phyloP scores from a whole-genome alignment of 1,140 invertebrate genomes.

The Oedothorax gibbosus region DNA sequence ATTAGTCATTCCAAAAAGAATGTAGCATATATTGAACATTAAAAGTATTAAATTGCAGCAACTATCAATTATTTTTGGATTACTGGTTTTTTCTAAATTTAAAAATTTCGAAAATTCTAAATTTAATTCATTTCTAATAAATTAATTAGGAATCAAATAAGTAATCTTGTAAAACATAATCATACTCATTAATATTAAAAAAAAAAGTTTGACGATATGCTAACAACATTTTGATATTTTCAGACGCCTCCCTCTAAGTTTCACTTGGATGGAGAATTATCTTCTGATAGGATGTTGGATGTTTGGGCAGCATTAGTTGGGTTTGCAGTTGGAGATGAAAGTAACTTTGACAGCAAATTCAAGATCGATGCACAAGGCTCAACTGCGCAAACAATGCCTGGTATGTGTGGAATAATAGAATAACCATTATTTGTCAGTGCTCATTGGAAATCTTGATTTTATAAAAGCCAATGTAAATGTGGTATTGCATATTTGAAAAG shows the following conservation, averaged over 20 bases:
- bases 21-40: too few relatives aligned
- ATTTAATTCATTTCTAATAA: too few relatives aligned
- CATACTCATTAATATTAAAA: not conserved
- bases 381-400: not conserved
- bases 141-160: too few relatives aligned
- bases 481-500: too few relatives aligned
- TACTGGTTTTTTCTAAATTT: too few relatives aligned
- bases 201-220: not conserved
- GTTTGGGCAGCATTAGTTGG: slow-evolving; percentile 38
- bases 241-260: slow-evolving; percentile 42
- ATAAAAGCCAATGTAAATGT: too few relatives aligned
- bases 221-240: not conserved
- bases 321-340: slow-evolving; percentile 46
- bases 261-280: slow-evolving; percentile 28
- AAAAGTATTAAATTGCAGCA: too few relatives aligned
- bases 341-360: slow-evolving; percentile 5
- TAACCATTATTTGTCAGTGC: not conserved
- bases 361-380: not conserved
- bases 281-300: slow-evolving; percentile 33
- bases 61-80: too few relatives aligned
- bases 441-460: not conserved
- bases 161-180: not conserved
- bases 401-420: not conserved
- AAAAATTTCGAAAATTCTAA: too few relatives aligned
- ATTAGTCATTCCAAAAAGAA: too few relatives aligned